These are phyloP conservation scores for Menidia beryllina DNA, from an alignment of 2,113 vertebrate genomes.

Conservation along the genomic window DNA sequence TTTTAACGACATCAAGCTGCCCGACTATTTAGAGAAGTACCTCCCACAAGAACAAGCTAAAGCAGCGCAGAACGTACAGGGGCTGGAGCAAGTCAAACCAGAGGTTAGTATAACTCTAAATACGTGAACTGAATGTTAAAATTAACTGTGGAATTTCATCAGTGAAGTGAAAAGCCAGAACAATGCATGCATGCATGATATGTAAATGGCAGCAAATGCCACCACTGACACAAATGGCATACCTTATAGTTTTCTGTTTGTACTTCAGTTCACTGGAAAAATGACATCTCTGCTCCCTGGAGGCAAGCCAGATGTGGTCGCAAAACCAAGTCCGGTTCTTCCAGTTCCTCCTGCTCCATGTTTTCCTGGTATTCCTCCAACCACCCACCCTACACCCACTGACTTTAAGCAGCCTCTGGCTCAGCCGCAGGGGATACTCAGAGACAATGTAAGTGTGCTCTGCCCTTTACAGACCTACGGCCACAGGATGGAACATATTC, in stretches of 20 bases:
- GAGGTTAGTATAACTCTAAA: constrained; percentile 64
- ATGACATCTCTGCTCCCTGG: constrained; percentile 27
- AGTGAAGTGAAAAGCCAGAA: neutral
- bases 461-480: neutral
- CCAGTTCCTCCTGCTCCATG: constrained; percentile 58
- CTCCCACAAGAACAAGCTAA: constrained; percentile 74
- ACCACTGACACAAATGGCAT: neutral
- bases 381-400: constrained; percentile 14
- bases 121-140: neutral
- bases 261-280: constrained; percentile 50
- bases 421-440: constrained; percentile 29
- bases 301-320: constrained; percentile 44
- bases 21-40: constrained; percentile 86
- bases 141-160: neutral
- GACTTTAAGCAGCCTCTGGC: constrained; percentile 36
- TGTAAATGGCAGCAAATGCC: neutral
- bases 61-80: constrained; percentile 70
- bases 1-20: constrained; percentile 82
- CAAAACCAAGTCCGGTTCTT: constrained; percentile 34
- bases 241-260: constrained; percentile 16
- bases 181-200: neutral
- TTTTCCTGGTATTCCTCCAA: constrained; percentile 71
- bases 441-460: constrained; percentile 54
- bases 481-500: neutral
- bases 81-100: constrained; percentile 38